Conservation (phyloP, 2,888 invertebrate genomes). For the Nephrotoma guestfalica region DNA sequence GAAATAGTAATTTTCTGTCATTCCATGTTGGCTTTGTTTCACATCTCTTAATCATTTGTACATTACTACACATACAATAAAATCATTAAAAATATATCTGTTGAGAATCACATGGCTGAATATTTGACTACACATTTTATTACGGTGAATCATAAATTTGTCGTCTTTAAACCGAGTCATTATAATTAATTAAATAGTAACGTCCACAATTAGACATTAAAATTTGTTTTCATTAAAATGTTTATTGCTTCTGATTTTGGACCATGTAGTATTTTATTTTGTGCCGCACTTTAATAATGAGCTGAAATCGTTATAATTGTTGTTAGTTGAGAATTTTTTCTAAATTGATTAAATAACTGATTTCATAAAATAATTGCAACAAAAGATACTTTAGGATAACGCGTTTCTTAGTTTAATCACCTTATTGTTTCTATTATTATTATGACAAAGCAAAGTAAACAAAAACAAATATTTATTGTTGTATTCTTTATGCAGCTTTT, state of each 20-base stretch:
- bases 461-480: too few relatives aligned
- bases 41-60: too few relatives aligned
- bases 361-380: too few relatives aligned
- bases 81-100: background rate
- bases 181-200: background rate
- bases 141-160: background rate
- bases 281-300: background rate
- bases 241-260: background rate
- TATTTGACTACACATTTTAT: background rate
- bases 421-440: too few relatives aligned
- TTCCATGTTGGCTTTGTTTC: too few relatives aligned
- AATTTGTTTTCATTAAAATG: background rate
- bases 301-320: background rate
- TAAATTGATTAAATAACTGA: too few relatives aligned
- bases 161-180: background rate
- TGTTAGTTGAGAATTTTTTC: background rate
- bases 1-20: too few relatives aligned
- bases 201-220: background rate
- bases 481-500: too few relatives aligned
- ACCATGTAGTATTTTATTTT: background rate
- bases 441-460: too few relatives aligned
- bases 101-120: background rate
- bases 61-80: too few relatives aligned
- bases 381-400: too few relatives aligned
- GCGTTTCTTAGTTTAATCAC: too few relatives aligned